Base-by-base conservation (phyloP, 2,797 vertebrate genomes). In the Halcyon smyrnensis region DNA sequence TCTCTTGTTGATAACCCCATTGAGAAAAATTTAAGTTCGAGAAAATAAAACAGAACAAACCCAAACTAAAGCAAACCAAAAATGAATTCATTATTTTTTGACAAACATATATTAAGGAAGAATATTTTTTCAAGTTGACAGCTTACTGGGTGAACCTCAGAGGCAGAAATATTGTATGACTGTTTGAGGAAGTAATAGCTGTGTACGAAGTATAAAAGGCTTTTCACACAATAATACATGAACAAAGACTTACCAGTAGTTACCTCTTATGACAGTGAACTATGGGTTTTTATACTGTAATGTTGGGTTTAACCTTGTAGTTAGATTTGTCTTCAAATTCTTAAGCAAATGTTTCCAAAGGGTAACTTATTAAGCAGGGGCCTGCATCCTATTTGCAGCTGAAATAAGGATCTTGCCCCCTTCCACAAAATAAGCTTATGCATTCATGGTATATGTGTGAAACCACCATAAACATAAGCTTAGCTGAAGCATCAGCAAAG, bases 331-430 rank as follows among this genome's bases (percentile, higher is more conserved):
- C 23, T 86, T 84, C 48, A 70, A 76, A 69, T 27, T 50, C 39
- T 20, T 63, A 83, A 48, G 5, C 2, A 70, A 70, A 68, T 36
- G 70, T 3, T 73, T 77, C 27, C 12, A 37, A 25, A 67, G 8
- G 2, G 4, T 27, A 77, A 68, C 30, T 34, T 73, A 75, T 3
- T 65, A 91, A 90, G 32, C 12, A 93, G 45, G 0, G 1, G 8
- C 4, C 18, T 65, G 43, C 15, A 71, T 68, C 12, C 10, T 50
- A 6, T 41, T 56, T 64, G 15, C 39, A 89, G 65, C 12, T 67
- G 17, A 90, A 93, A 64, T 32, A 65, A 0, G 0, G 32, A 68
- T 39, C 17, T 65, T 34, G 3, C 4, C 5, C 15, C 17, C 11
- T 60, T 65, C 39, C 32, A 83, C 12, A 87, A 43, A 76, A 64